Base-by-base conservation (phyloP, 2,797 vertebrate species). In the Scolopax bukidnonensis region DNA sequence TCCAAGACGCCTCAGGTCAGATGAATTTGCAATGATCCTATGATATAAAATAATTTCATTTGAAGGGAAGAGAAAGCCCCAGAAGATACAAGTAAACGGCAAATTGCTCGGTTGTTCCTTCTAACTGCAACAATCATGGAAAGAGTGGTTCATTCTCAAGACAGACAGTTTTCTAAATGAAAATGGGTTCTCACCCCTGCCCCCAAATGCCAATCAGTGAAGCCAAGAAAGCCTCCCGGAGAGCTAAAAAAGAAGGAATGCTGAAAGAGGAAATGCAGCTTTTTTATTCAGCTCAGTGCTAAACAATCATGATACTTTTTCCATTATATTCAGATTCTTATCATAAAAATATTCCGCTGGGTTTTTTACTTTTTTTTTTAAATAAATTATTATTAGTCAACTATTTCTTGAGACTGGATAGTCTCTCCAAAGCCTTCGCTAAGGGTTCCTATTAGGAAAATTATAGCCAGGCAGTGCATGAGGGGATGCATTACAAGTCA, bases 31-130 rank as follows among this genome's bases (percentile, higher is more conserved):
- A 94, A 61, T 60, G 75, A 88, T 81, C 40, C 77, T 86, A 64
- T 12, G 53, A 95, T 63, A 73, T 69, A 76, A 92, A 96, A 89
- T 76, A 90, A 93, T 69, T 92, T 89, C 30, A 91, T 86, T 4
- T 75, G 61, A 87, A 93, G 43, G 41, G 11, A 71, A 84, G 19
- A 91, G 43, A 83, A 91, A 57, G 28, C 19, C 48, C 20, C 30
- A 74, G 48, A 89, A 87, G 41, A 93, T 18, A 65, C 8, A 76
- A 69, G 32, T 23, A 51, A 89, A 76, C 0, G 0, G 45, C 17
- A 91, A 90, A 83, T 48, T 79, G 61, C 25, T 90, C 76, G 65
- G 38, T 63, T 86, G 70, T 47, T 85, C 64, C 54, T 84, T 79
- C 79, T 68, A 90, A 91, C 47, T 48, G 74, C 33, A 93, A 27